Evolutionary conservation across 1,140 invertebrate species (phyloP).

Genomic region (Meloidogyne hapla): DNA sequence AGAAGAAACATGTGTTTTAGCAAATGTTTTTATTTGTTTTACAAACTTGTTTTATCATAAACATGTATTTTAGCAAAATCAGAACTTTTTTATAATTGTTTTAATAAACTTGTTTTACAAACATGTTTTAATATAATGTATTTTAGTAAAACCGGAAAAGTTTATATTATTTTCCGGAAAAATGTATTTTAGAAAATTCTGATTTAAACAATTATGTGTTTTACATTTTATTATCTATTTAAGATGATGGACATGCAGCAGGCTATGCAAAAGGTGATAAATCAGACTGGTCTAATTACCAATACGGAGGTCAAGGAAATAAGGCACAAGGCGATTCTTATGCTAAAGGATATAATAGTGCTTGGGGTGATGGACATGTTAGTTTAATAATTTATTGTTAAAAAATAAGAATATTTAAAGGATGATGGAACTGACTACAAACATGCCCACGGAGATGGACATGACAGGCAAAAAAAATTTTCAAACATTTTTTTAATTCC

Average conservation of each 20-base stretch:
- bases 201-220: background rate
- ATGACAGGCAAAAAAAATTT: constrained; percentile 12
- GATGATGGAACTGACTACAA: constrained; percentile 24
- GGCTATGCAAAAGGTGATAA: constrained; percentile 42
- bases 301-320: constrained; percentile 44
- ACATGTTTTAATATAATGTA: background rate
- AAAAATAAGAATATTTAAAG: background rate
- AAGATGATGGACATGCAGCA: constrained; percentile 28
- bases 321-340: constrained; percentile 35
- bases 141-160: no score
- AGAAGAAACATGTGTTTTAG: no score
- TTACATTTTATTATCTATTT: background rate
- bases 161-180: background rate
- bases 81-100: background rate
- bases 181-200: background rate
- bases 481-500: background rate
- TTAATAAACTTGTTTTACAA: background rate
- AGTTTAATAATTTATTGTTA: background rate
- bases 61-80: no score
- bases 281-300: constrained; percentile 41
- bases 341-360: constrained; percentile 33
- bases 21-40: no score
- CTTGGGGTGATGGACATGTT: constrained; percentile 31
- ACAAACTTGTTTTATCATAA: no score
- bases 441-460: background rate